A percentile compares a stretch with the other conserved stretches of the same genome.
phyloP scores from a whole-genome alignment of 2,888 invertebrate genomes.

The Camponotus fellah region DNA sequence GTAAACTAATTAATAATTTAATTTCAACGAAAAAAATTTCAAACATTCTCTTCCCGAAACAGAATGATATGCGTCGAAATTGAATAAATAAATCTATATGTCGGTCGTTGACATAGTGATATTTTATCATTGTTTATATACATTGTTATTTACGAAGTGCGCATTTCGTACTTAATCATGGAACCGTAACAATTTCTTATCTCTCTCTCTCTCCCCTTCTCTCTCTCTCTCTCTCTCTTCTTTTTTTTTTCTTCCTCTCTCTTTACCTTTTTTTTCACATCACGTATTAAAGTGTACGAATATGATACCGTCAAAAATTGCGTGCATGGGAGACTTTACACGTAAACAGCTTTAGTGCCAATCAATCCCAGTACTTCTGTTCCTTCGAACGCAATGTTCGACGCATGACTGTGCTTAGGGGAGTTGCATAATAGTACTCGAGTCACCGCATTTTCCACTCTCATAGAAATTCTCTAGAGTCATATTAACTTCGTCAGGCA shows the following conservation, averaged over 20 bases:
- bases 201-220: not conserved
- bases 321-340: constrained; percentile 34
- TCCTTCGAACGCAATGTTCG: constrained; percentile 20
- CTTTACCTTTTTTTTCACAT: not conserved
- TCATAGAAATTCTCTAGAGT: constrained; percentile 40
- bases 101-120: no score
- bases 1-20: constrained; percentile 8
- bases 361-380: constrained; percentile 18
- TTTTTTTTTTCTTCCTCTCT: no score
- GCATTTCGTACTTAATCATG: constrained; percentile 20
- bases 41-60: not conserved
- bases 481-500: constrained; percentile 7
- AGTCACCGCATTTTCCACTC: constrained; percentile 50
- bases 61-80: not conserved
- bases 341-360: constrained; percentile 52
- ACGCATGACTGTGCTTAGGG: constrained; percentile 32
- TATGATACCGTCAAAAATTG: constrained; percentile 54
- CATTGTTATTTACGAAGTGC: constrained; percentile 42
- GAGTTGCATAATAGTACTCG: constrained; percentile 49
- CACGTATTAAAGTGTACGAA: constrained; percentile 42
- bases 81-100: not conserved
- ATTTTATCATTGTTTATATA: constrained; percentile 29
- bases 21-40: not conserved
- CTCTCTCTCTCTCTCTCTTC: no score
- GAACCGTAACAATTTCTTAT: constrained; percentile 56